Conservation (phyloP, 2,797 vertebrate genomes). For the Sibirionetta formosa region DNA sequence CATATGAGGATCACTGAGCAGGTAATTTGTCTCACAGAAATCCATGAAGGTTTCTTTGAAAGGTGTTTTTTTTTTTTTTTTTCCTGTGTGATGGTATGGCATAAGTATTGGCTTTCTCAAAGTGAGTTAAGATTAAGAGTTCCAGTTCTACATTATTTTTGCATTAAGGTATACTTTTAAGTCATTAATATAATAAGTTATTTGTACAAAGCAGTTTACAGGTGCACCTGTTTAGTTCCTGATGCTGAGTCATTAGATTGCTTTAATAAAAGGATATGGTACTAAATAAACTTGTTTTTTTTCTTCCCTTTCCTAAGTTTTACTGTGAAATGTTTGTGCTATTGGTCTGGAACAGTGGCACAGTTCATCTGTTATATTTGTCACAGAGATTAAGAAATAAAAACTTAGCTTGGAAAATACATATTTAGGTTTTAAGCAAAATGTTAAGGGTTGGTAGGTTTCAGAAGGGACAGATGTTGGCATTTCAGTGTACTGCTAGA, state of each 20-base stretch:
- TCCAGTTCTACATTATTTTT: neutral
- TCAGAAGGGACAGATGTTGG: conserved; percentile 36
- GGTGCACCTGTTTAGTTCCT: accelerated
- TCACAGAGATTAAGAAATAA: conserved; percentile 66
- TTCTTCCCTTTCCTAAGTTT: neutral
- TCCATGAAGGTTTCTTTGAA: neutral
- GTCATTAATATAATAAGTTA: accelerated
- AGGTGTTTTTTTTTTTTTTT: neutral
- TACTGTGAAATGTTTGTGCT: neutral
- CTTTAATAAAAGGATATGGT: neutral
- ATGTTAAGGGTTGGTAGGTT: neutral
- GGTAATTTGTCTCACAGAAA: conserved; percentile 76
- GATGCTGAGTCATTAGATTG: neutral
- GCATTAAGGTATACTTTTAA: neutral
- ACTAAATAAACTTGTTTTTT: neutral
- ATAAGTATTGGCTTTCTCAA: neutral
- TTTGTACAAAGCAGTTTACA: neutral
- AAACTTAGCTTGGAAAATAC: conserved; percentile 49
- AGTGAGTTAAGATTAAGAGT: neutral
- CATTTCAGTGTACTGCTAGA: neutral
- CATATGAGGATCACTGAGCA: conserved; percentile 99
- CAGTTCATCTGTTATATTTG: conserved; percentile 45
- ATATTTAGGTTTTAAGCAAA: conserved; percentile 53
- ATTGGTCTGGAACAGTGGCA: neutral
- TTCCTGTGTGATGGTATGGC: neutral